These are phyloP conservation scores for Epinotia bilunana DNA, from an alignment of 2,888 invertebrate species.

Conservation along the genomic window DNA sequence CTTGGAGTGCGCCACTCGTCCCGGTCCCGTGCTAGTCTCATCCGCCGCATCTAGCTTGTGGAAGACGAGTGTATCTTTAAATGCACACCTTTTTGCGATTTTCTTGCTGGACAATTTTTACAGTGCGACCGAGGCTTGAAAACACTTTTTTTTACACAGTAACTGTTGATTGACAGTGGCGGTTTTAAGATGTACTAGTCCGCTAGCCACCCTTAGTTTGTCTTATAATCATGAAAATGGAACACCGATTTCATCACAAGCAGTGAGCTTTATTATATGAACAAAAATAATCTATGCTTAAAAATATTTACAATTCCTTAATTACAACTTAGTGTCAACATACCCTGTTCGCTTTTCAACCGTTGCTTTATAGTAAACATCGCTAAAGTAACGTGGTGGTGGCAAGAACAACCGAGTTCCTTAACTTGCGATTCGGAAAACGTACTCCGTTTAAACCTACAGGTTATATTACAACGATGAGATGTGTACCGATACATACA, in stretches of 20 bases:
- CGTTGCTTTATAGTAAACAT: constrained; percentile 69
- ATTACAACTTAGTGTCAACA: constrained; percentile 76
- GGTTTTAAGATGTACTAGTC: not conserved
- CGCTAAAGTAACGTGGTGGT: constrained; percentile 56
- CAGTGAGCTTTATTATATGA: constrained; percentile 81
- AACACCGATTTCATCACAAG: constrained; percentile 68
- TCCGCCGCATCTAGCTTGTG: no score
- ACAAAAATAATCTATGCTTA: constrained; percentile 80
- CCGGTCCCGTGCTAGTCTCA: no score
- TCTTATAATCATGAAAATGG: constrained; percentile 50
- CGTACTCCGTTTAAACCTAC: constrained; percentile 19
- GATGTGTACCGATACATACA: constrained; percentile 42
- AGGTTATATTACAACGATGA: constrained; percentile 26
- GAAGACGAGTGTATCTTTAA: no score
- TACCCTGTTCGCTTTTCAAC: constrained; percentile 84
- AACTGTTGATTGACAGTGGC: no score
- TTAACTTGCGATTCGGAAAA: constrained; percentile 30
- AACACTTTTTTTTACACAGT: no score
- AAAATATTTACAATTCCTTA: constrained; percentile 83
- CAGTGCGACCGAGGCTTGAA: no score
- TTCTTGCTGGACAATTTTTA: no score
- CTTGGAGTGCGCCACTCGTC: no score
- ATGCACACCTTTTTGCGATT: no score
- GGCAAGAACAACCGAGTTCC: constrained; percentile 62
- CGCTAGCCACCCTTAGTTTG: not conserved